Percentiles rank a stretch among this genome's conserved stretches.
These are phyloP conservation scores for Sinosuthora webbiana DNA, from an alignment of 2,113 vertebrate genomes.

Conservation along the genomic window DNA sequence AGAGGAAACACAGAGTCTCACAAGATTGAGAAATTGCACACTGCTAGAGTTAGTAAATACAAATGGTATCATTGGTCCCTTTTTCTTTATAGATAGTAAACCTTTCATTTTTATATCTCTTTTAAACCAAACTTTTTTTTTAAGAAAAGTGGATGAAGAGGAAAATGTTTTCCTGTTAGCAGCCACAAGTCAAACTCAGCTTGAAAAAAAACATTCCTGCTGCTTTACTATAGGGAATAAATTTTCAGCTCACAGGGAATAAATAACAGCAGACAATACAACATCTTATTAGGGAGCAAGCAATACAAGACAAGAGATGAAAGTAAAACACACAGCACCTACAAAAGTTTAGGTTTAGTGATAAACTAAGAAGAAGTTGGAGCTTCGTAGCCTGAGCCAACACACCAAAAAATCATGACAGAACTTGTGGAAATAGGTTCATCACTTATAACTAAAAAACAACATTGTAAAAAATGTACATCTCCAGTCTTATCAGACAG, in stretches of 20 bases:
- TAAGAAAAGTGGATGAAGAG: not conserved
- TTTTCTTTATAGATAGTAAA: not conserved
- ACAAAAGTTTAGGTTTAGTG: not conserved
- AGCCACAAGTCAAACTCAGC: not conserved
- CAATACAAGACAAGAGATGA: not conserved
- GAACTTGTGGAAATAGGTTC: not conserved
- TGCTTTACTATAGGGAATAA: not conserved
- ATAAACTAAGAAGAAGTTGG: not conserved
- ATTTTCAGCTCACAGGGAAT: not conserved
- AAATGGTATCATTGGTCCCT: not conserved
- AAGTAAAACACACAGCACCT: not conserved
- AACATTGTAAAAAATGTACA: not conserved
- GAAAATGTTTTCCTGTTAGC: not conserved
- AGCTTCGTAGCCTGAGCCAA: not conserved
- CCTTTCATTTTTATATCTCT: not conserved
- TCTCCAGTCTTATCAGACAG: not conserved
- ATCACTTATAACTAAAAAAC: not conserved
- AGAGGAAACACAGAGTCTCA: not conserved
- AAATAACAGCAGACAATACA: not conserved
- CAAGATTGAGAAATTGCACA: not conserved
- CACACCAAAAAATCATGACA: not conserved
- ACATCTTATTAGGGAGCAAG: not conserved
- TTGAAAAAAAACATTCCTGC: not conserved
- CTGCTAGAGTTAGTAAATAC: not conserved
- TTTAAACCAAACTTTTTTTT: not conserved